Base-by-base conservation (phyloP, 1,140 invertebrate species). In the Drosophila mauritiana region DNA sequence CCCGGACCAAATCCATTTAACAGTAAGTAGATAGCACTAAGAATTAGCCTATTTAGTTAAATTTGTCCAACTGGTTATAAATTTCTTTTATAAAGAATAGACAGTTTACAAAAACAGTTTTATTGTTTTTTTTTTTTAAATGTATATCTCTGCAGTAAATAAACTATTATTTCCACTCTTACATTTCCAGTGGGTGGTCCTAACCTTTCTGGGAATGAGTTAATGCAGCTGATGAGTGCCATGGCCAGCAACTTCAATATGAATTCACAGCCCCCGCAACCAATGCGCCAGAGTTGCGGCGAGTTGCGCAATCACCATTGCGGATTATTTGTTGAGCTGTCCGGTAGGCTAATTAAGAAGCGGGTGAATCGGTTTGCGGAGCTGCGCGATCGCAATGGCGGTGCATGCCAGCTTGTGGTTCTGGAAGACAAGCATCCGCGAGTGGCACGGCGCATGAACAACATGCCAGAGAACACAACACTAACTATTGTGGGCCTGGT, bases 351-450 rank as follows among this genome's bases (percentile, higher is more conserved):
- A 51, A 90, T 92, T 17, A 92, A 92, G 43, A 90, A 92, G 63
- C 90, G 92, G 0, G 78, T 93, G 0, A 88, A 91, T n/a, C 91
- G 92, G 11, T 93, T 93, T 75, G 76, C 91, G 3, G 90, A 92
- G 48, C 62, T 93, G 2, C 75, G 91, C 7, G 93, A 93, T 80
- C 74, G 88, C 7, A 80, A 86, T 48, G 83, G 90, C 17, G 92
- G 93, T 5, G 83, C 91, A n/a, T 92, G 91, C 5, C 93, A 93
- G 67, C 67, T 93, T 36, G 92, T 93, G 3, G 92, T 92, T 27
- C 74, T 93, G 43, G 93, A 93, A 70, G 80, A 91, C 72, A 86
- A 85, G 76, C 90, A 93, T 88, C 78, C 86, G 0, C 85, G 92
- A 43, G 76, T 93, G 27, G 85, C 84, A 0, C 90, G 92, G 7